Base-by-base conservation (phyloP, 2,888 invertebrate species). In the Herminia tarsipennalis region DNA sequence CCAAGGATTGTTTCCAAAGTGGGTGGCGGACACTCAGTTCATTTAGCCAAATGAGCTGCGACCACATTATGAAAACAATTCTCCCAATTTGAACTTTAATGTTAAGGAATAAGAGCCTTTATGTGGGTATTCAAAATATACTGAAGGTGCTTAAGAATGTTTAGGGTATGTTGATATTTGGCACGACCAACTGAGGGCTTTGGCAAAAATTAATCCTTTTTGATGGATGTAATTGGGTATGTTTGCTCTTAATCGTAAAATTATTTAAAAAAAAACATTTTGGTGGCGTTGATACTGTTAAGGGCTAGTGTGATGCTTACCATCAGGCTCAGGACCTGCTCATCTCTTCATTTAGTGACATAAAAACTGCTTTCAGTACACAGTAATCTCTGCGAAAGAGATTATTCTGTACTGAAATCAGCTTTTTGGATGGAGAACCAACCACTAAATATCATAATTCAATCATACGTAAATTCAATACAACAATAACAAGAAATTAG, bases 31-130 rank as follows among this genome's bases (percentile, higher is more conserved):
- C 53, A 54, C 54, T 60, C 54, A 48, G 71, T 70, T 78, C 70
- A 77, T 78, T 77, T 74, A 67, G 63, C 64, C 53, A 75, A 78
- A 77, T 75, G 73, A 73, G 67, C 66, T 65, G 44, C 46, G 37
- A 44, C 41, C 43, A 56, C 50, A 54, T 56, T 54, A 63, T 24
- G 29, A 22, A 34, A 47, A 41, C 33, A 42, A 32, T 24, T 6
- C 18, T 10, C n/a, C 22, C 16, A 63, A 39, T 50, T 53, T 44
- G 20, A 25, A 63, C 49, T 37, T 41, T 66, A 59, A 12, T 3
- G 5, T 21, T 5, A 27, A 1, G 0, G 0, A 0, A 22, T 47
- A 52, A 20, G 30, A 32, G n/a, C 35, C 33, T 29, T 45, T 39
- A 18, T 4, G 10, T 3, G 18, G 14, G 5, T 10, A 3, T 5